Base-by-base conservation (phyloP, 2,888 invertebrate species). In the Helicoverpa assulta region DNA sequence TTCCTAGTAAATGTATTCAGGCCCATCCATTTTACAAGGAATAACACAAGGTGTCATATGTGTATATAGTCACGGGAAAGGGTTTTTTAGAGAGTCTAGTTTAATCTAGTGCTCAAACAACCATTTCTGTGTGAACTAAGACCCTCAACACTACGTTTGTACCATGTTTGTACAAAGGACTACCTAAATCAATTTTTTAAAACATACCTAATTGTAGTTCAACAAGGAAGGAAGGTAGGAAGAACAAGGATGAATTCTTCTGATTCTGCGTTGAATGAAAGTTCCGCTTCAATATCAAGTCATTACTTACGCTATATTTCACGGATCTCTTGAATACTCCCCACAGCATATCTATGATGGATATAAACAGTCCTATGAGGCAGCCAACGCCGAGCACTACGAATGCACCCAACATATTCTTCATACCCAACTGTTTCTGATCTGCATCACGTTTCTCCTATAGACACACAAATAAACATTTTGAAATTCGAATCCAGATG, bases 271-370 rank as follows among this genome's bases (percentile, higher is more conserved):
- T 5, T 1, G 2, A 12, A 40, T 12, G 14, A 43, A 10, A 14
- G 52, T 21, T 19, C 5, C 21, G 12, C 8, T 52, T 51, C 19
- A 4, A 21, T 2, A 10, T 5, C 12, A 14, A 52, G 14, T 52
- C 14, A 19, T 21, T 66, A 89, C 94, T 92, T 81, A 95, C 95
- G 18, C 88, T 88, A 82, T 95, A 95, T 84, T 95, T 95, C 33
- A 95, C 90, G 12, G 94, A 89, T 50, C 94, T 90, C 69, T 95
- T 95, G 82, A 95, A 95, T 2, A 95, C 94, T 0, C 95, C 95
- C 95, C 95, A 95, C 21, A 95, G 72, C 95, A 95, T 95, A 59
- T 95, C 95, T 6, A 94, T 76, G 6, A 88, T 90, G 0, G 95
- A 94, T 65, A 95, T 89, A 0, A 94, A 66, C 0, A 95, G 71